Base-by-base conservation (phyloP, 2,797 vertebrate genomes). In the Oreonectes daqikongensis region DNA sequence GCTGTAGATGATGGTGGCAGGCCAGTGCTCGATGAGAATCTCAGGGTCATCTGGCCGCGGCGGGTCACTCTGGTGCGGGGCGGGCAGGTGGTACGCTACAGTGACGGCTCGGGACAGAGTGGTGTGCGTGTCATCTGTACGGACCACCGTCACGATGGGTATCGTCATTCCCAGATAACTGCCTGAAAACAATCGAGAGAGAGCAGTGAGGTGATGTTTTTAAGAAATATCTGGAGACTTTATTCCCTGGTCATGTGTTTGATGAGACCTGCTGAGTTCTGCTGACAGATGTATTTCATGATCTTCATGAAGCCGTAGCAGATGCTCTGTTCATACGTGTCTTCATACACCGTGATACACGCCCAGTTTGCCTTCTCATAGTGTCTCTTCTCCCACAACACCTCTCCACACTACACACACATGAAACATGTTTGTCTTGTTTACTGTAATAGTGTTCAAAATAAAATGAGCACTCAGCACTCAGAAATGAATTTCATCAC, bases 301-400 rank as follows among this genome's bases (percentile, higher is more conserved):
- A 97, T 91, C 90, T 89, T 95, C 96, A 97, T 97, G 83, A 97
- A 97, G 0, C 95, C 95, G 0, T 95, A 93, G 88, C 95, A 95
- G 86, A 94, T 95, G 89, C 95, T 96, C 88, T 97, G 95, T 35
- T 97, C 95, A 0, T 97, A 97, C 3, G 93, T 94, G 0, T 95
- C 92, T 83, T 95, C 93, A 0, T 59, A 83, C 87, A 95, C 89
- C 0, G 85, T 95, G 69, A 95, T 91, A 17, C 95, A 97, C 61
- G 95, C 96, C 96, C 95, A 97, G 81, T 94, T 90, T 67, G 93
- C 94, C 76, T 95, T 95, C 46, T 93, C 91, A 0, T 97, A 97
- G 14, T 91, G 90, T 0, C 95, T 92, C 14, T 94, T 95, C 83
- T 97, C 95, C 0, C 93, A 97, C 8, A 95, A 86, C 77, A 95